Evolutionary conservation across 1,140 invertebrate genomes (phyloP).

Genomic region (Episyrphus balteatus): DNA sequence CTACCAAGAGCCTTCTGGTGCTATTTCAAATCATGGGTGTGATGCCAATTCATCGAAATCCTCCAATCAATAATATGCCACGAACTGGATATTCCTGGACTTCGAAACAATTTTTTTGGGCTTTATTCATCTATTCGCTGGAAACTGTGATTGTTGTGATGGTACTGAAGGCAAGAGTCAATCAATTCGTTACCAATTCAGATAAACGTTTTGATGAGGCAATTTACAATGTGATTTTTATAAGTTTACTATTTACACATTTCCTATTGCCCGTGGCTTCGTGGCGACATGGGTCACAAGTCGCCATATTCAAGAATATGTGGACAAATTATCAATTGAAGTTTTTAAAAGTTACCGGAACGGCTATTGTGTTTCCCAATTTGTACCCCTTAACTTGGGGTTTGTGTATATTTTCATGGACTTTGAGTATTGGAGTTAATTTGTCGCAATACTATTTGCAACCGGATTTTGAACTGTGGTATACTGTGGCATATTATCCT

Average conservation of each 20-base stretch:
- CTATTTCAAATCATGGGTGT: conserved; percentile 60
- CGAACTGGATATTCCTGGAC: conserved; percentile 47
- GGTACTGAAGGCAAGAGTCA: conserved; percentile 42
- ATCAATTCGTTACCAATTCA: conserved; percentile 42
- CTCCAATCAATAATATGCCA: conserved; percentile 37
- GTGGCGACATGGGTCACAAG: conserved; percentile 52
- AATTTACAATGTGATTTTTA: conserved; percentile 57
- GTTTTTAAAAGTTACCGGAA: conserved; percentile 51
- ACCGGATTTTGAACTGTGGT: conserved; percentile 53
- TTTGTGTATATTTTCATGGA: conserved; percentile 51
- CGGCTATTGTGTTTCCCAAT: conserved; percentile 49
- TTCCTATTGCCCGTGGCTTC: conserved; percentile 54
- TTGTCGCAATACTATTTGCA: conserved; percentile 54
- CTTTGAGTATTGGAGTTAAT: conserved; percentile 46
- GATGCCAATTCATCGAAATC: conserved; percentile 54
- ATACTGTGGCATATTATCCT: conserved; percentile 55
- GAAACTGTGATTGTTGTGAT: conserved; percentile 43
- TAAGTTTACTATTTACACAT: conserved; percentile 56
- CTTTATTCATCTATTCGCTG: conserved; percentile 42
- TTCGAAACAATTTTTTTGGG: conserved; percentile 47
- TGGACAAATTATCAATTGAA: conserved; percentile 59
- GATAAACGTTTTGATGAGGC: conserved; percentile 57
- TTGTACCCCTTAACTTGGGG: conserved; percentile 47
- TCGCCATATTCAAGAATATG: conserved; percentile 61
- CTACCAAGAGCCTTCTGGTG: conserved; percentile 52